Evolutionary conservation across 2,113 vertebrate species (phyloP), one percentile per base, ranked within the genome.

Genomic region (Indri indri): DNA sequence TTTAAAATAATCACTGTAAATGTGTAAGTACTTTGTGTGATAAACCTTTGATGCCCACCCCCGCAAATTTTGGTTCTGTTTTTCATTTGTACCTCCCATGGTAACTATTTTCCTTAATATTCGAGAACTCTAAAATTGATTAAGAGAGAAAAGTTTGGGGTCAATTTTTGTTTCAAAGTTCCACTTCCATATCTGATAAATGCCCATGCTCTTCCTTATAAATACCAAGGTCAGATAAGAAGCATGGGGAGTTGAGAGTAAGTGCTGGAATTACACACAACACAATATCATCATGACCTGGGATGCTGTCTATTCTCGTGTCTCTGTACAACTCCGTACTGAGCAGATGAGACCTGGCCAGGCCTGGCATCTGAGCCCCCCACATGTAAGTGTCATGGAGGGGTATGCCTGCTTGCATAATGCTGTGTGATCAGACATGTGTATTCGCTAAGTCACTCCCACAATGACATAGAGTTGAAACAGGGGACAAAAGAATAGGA

Each of bases 321-420:
- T 71, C 7, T 11, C 5, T 14, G 54, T 13, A 10, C 47, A 37
- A 18, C 37, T 73, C 65, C 65, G 37, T 12, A 34, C 25, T 50
- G 50, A 52, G 37, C 3, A 22, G 68, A 40, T 37, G 63, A 3
- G 7, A 40, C 25, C 5, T 23, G 9, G 47, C 45, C 13, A 0
- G 66, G 27, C 30, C 68, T 50, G 32, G 70, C 9, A 8, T 25
- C 74, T 14, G 3, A 3, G 16, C 4, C 66, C 59, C 25, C 54
- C 3, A 0, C 2, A 1, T 9, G 25, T 4, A 11, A 3, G n/a
- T 52, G 54, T 54, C 27, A 27, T 0, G 0, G 5, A 50, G 23
- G 17, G 13, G 34, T 12, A 50, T 14, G 40, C 14, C 23, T 25
- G 5, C 18, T 3, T 3, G 18, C 45, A 27, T 20, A 18, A 11